Evolutionary conservation across 2,888 invertebrate species (phyloP).

Genomic region (Drosophila diplacantha): DNA sequence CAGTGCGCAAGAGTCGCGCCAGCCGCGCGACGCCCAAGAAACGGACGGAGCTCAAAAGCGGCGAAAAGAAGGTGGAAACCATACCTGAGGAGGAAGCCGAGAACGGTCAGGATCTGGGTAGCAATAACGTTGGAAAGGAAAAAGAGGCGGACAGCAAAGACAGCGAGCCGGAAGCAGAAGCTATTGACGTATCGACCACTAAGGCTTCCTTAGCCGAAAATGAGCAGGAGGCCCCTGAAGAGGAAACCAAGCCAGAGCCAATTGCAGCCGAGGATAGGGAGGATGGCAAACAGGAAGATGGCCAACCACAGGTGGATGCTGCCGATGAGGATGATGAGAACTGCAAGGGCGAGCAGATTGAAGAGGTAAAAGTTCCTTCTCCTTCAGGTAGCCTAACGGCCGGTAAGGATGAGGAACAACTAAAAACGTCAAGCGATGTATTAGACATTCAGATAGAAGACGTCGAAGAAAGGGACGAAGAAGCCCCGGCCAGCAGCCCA

Average conservation of each 20-base stretch:
- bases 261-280: constrained; percentile 22
- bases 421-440: constrained; percentile 71
- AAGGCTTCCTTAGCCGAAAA: constrained; percentile 2
- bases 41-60: constrained; percentile 65
- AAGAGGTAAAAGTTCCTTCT: constrained; percentile 66
- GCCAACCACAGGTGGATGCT: constrained; percentile 3
- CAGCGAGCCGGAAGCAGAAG: constrained; percentile 1
- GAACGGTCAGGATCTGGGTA: constrained; percentile 74
- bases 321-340: constrained; percentile 15
- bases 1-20: constrained; percentile 60
- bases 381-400: constrained; percentile 60
- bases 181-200: constrained; percentile 3
- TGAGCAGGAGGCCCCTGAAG: constrained; percentile 20
- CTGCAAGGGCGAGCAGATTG: constrained; percentile 16
- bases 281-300: constrained; percentile 21
- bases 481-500: constrained; percentile 26
- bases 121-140: constrained; percentile 14
- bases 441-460: constrained; percentile 64
- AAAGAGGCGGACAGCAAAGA: constrained; percentile 31
- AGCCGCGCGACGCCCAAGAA: constrained; percentile 66
- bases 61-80: constrained; percentile 79
- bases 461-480: constrained; percentile 49
- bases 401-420: constrained; percentile 62
- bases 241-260: constrained; percentile 15
- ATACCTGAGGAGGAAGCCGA: constrained; percentile 79